A percentile compares a stretch with the other conserved stretches of the same genome.
These are phyloP conservation scores for Argya squamiceps DNA, from an alignment of 2,797 vertebrate species.

Conservation along the genomic window DNA sequence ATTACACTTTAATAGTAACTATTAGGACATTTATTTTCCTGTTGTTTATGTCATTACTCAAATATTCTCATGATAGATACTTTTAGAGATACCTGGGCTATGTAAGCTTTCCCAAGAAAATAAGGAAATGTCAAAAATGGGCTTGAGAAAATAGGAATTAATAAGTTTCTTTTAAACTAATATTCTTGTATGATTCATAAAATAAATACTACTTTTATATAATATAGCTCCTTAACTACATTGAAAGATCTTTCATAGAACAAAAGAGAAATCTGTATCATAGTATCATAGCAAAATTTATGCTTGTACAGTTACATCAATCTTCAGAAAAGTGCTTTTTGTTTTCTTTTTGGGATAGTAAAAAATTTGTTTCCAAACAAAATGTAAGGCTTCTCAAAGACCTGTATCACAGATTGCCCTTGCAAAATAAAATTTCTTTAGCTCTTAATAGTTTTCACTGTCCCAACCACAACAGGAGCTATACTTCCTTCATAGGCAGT, in stretches of 20 bases:
- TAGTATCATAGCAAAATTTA: not conserved
- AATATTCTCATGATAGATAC: not conserved
- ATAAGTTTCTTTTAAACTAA: constrained; percentile 17
- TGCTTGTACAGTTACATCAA: not conserved
- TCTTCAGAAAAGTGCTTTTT: not conserved
- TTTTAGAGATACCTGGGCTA: not conserved
- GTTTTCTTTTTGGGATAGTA: not conserved
- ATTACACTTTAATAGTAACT: constrained; percentile 13
- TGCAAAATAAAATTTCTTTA: not conserved
- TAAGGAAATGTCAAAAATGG: not conserved
- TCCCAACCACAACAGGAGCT: not conserved
- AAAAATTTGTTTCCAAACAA: not conserved
- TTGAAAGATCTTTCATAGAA: not conserved
- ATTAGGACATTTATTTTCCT: constrained; percentile 3
- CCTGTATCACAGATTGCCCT: not conserved
- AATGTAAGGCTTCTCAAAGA: not conserved
- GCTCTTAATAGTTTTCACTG: not conserved
- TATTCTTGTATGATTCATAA: not conserved
- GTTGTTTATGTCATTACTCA: constrained; percentile 15
- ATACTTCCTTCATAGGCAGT: not conserved
- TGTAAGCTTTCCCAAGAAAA: not conserved
- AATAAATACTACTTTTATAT: not conserved
- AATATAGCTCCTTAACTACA: not conserved
- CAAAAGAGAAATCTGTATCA: not conserved
- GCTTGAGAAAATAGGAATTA: constrained; percentile 8